Base-by-base conservation (phyloP, 1,140 invertebrate species). In the Lethrus apterus region DNA sequence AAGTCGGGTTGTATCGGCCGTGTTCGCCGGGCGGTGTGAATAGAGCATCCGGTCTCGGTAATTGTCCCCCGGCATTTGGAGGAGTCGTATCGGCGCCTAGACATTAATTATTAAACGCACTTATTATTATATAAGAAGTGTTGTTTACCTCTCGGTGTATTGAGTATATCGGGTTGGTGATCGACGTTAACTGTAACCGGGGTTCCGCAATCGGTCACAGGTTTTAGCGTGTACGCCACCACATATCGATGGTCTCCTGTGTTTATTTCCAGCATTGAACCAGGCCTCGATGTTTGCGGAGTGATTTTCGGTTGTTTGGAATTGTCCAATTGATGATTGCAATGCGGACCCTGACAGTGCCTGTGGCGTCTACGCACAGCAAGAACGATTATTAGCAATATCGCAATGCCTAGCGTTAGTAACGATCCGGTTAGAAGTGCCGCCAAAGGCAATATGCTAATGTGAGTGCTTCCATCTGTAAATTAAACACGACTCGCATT, bases 391-490 rank as follows among this genome's bases (percentile, higher is more conserved):
- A 81, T 73, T 18, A 79, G 73, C 1, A 83, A 62, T 7, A 77
- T 71, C 3, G 74, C 78, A 31, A 79, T 70, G 38, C 75, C 75
- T n/a, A 83, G 63, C 2, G 73, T 78, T 44, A 81, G 66, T 2
- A 81, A 55, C 11, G 74, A 75, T 7, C 77, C 80, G 18, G 77
- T 74, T 10, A 79, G 58, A 19, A 79, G 63, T 17, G 79, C 68
- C 26, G 79, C 73, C 20, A 83, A 57, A 5, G 79, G 78, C 29
- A 81, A 58, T 48, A 81, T 71, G 34, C 72, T 80, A 3, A 80
- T 69, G 20, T 72, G 72, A 31, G 67, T 72, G 35, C 63, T 70
- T 30, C 73, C 74, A 65, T 83, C 80, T 81, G 62, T 43, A 64
- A 71, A 60, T 40, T 21, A 53, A 55, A 21, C 26, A 46, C 43